Percentiles rank a stretch among this genome's conserved stretches.
Conservation (phyloP, 2,888 invertebrate genomes). For the Dynastes tityus region DNA sequence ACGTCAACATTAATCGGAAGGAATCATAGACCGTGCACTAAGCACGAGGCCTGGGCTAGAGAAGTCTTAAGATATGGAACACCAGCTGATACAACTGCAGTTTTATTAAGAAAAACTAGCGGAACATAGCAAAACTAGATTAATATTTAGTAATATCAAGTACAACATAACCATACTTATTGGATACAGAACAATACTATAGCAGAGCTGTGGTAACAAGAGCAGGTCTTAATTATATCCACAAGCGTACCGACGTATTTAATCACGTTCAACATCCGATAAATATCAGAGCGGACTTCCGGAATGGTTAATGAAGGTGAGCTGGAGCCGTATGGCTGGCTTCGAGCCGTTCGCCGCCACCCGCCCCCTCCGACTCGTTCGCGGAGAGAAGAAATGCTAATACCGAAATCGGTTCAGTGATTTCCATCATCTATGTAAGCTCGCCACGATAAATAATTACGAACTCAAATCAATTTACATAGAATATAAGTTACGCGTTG, state of each 20-base stretch:
- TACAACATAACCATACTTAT: no score
- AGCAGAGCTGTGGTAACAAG: not conserved
- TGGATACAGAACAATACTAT: no score
- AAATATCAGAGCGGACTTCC: conserved; percentile 56
- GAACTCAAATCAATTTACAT: conserved; percentile 64
- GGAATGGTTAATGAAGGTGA: conserved; percentile 54
- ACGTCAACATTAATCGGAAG: no score
- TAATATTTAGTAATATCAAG: no score
- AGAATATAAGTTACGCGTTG: conserved; percentile 59
- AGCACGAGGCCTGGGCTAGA: no score
- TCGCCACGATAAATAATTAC: conserved; percentile 63
- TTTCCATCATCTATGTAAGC: conserved; percentile 58
- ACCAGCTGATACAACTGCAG: no score
- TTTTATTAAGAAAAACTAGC: no score
- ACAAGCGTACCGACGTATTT: conserved; percentile 16
- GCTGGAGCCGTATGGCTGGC: not conserved
- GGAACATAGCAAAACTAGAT: no score
- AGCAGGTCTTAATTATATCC: conserved; percentile 14
- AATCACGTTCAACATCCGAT: conserved; percentile 50
- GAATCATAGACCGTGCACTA: no score
- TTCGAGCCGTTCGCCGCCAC: not conserved
- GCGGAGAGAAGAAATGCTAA: conserved; percentile 61
- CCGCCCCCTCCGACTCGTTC: not conserved
- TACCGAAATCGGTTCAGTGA: conserved; percentile 62
- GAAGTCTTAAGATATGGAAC: no score